These are phyloP conservation scores for Pachycephus smyrnensis DNA, from an alignment of 2,888 invertebrate species.

Conservation along the genomic window DNA sequence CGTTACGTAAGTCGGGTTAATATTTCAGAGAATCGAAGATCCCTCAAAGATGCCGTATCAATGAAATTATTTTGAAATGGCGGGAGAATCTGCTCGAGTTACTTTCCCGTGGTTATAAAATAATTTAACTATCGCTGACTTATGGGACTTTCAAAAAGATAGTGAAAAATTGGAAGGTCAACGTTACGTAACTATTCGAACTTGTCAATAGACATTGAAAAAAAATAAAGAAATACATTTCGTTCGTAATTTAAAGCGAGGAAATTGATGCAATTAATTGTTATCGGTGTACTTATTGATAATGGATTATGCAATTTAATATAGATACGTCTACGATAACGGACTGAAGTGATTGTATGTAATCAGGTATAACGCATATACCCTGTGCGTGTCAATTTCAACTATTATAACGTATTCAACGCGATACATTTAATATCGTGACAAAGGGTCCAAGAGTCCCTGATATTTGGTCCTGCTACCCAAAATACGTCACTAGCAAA, in stretches of 20 bases:
- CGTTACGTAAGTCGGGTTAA: conserved; percentile 19
- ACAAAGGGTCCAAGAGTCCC: neutral
- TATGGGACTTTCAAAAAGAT: neutral
- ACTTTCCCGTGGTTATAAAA: too few species aligned
- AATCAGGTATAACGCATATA: neutral
- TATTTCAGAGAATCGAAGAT: conserved; percentile 22
- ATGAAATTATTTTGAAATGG: neutral
- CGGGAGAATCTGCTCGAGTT: too few species aligned
- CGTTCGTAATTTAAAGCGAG: too few species aligned
- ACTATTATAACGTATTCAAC: neutral
- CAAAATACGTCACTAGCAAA: conserved; percentile 43
- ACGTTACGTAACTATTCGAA: neutral
- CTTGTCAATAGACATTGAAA: neutral
- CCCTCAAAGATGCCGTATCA: neutral
- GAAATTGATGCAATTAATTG: neutral
- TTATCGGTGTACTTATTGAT: neutral
- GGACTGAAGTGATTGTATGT: neutral
- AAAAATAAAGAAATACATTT: too few species aligned
- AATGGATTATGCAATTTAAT: neutral
- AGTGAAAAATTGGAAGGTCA: neutral
- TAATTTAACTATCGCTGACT: neutral
- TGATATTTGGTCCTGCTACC: neutral
- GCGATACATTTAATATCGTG: neutral
- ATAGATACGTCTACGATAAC: neutral
- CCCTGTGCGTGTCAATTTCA: neutral